Percentiles rank a stretch among this genome's conserved stretches.
Evolutionary conservation across 1,140 invertebrate genomes (phyloP).

Genomic region (Chelonus insularis): DNA sequence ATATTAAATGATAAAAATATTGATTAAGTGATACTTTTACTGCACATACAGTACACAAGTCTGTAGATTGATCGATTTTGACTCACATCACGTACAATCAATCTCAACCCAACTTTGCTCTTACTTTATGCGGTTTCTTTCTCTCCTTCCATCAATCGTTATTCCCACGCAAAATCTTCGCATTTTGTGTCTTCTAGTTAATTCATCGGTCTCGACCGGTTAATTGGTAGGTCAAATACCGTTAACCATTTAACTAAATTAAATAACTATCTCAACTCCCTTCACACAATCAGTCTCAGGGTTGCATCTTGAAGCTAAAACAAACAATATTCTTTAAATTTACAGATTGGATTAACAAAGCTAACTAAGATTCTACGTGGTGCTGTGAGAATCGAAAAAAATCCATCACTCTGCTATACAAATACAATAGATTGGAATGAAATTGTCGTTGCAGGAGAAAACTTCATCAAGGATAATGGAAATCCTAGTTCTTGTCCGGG

Average conservation of each 20-base stretch:
- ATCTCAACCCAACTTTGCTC: slow-evolving; percentile 5
- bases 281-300: neutral
- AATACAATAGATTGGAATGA: slow-evolving; percentile 73
- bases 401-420: slow-evolving; percentile 73
- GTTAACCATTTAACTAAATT: slow-evolving; percentile 33
- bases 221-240: slow-evolving; percentile 30
- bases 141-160: slow-evolving; percentile 5
- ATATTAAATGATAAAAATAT: neutral
- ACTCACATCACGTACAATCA: slow-evolving; percentile 26
- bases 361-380: slow-evolving; percentile 71
- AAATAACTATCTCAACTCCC: slow-evolving; percentile 18
- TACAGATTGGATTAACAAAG: slow-evolving; percentile 68
- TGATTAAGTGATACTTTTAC: neutral
- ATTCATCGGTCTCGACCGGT: slow-evolving; percentile 30
- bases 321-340: slow-evolving; percentile 13
- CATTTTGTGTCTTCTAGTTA: slow-evolving; percentile 30
- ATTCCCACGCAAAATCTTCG: slow-evolving; percentile 45
- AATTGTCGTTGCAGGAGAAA: slow-evolving; percentile 60
- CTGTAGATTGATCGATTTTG: slow-evolving; percentile 14
- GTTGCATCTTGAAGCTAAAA: neutral
- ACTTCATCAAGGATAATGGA: slow-evolving; percentile 54
- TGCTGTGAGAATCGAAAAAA: slow-evolving; percentile 71
- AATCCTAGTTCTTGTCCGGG: slow-evolving; percentile 36
- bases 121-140: neutral
- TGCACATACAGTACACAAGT: neutral